Evolutionary conservation across 2,888 invertebrate species (phyloP), one percentile per base, ranked within the genome.

Genomic region (Cephus sareptanus): DNA sequence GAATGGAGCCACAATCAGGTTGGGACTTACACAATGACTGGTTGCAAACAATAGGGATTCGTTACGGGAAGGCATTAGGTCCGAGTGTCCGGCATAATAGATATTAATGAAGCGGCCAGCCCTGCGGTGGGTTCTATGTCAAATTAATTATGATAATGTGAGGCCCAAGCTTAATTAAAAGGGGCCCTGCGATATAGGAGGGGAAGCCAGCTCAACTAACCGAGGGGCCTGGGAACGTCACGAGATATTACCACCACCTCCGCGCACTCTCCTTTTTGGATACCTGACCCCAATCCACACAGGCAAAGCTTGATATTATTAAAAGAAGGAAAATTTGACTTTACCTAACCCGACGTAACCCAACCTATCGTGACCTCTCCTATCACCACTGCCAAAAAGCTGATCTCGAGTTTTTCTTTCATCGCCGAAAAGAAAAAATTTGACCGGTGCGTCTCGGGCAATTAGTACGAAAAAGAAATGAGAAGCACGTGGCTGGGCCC

Each of bases 41-140:
- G 71, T 33, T 13, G 82, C 87, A 85, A 86, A 89, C 89, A 89
- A 89, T 89, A 79, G 83, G 80, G 81, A 84, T 83, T 89, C 88
- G 87, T 88, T 87, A 88, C 80, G 83, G 82, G 81, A 84, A 84
- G 81, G 83, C 86, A 86, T 86, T 81, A 56, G 81, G 75, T 76
- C 79, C 80, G 80, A 83, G 83, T 81, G 75, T 85, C 86, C 84
- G 83, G 82, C 81, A 88, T 86, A 87, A 88, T 86, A 86, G 87
- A 84, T 82, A 85, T 88, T 84, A 87, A 88, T 85, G 86, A 87
- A 87, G 81, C 77, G 40, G 40, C 76, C 78, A 76, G 56, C 74
- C 74, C 74, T 73, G 69, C 73, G 68, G 82, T 56, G 6, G n/a
- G 56, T 75, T 74, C 76, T 78, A 74, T 69, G 34, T 69, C 73